These are phyloP conservation scores for Phengaris alcon DNA, from an alignment of 2,888 invertebrate genomes.

Conservation along the genomic window DNA sequence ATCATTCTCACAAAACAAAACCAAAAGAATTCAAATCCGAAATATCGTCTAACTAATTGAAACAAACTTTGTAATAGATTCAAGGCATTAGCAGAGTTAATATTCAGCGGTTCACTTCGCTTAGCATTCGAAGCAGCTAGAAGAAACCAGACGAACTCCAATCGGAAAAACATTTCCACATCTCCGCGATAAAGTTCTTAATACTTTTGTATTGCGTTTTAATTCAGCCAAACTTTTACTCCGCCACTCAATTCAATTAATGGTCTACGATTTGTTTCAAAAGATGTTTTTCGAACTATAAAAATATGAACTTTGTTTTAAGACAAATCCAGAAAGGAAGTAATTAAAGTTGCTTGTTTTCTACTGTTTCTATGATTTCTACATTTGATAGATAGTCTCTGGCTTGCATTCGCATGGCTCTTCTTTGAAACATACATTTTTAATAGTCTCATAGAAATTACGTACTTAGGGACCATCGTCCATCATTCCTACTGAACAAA, in stretches of 20 bases:
- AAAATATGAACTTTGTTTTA: slow-evolving; percentile 24
- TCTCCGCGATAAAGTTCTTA: slow-evolving; percentile 49
- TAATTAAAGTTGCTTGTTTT: neutral
- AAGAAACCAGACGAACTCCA: slow-evolving; percentile 49
- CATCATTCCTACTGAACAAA: too few relatives aligned
- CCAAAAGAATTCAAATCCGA: slow-evolving; percentile 21
- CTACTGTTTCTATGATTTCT: neutral
- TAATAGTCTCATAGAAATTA: too few relatives aligned
- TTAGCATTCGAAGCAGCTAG: slow-evolving; percentile 60
- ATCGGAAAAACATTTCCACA: slow-evolving; percentile 59
- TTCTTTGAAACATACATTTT: too few relatives aligned
- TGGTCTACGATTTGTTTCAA: slow-evolving; percentile 33
- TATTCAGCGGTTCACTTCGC: slow-evolving; percentile 42
- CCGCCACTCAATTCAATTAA: slow-evolving; percentile 36
- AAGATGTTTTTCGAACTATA: slow-evolving; percentile 27
- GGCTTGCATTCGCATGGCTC: too few relatives aligned
- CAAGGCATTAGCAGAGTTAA: slow-evolving; percentile 34
- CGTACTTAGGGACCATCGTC: too few relatives aligned
- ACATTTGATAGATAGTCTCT: too few relatives aligned
- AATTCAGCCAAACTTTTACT: slow-evolving; percentile 46
- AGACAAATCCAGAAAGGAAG: neutral
- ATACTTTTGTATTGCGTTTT: slow-evolving; percentile 55
- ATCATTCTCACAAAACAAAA: neutral
- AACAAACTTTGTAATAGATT: slow-evolving; percentile 31
- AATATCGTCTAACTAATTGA: slow-evolving; percentile 37